phyloP scores from a whole-genome alignment of 2,888 invertebrate genomes.

The Chloroclystis v-ata region DNA sequence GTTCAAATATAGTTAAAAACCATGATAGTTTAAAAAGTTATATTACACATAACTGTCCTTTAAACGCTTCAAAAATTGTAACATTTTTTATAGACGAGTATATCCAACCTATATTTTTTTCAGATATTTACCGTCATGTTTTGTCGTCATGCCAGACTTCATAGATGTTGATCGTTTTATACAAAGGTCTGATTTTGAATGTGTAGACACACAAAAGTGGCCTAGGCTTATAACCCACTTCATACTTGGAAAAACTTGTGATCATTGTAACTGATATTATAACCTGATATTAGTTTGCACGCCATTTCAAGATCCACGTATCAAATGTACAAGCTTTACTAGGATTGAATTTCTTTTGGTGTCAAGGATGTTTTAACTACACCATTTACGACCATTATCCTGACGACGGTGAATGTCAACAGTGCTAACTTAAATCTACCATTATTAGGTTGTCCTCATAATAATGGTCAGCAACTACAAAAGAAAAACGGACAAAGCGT shows the following conservation, averaged over 20 bases:
- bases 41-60: too few relatives aligned
- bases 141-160: not conserved
- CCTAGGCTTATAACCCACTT: conserved; percentile 13
- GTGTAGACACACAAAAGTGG: conserved; percentile 4
- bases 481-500: conserved; percentile 15
- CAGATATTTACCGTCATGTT: conserved; percentile 1
- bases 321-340: conserved; percentile 10
- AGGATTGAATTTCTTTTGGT: conserved; percentile 11
- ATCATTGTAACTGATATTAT: conserved; percentile 12
- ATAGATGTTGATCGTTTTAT: conserved; percentile 3
- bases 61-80: not conserved
- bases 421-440: conserved; percentile 2
- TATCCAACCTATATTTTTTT: not conserved
- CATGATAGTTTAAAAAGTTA: too few relatives aligned
- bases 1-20: too few relatives aligned
- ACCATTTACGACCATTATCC: conserved; percentile 9
- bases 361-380: conserved; percentile 8
- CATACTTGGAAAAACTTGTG: conserved; percentile 12
- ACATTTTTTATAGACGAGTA: not conserved
- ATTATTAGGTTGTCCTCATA: not conserved
- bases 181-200: conserved; percentile 4
- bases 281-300: conserved; percentile 9
- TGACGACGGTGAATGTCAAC: conserved; percentile 7
- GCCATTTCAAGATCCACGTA: conserved; percentile 11
- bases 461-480: conserved; percentile 15